Evolutionary conservation across 37 sponge, comb jelly and placozoan species (phyloP), one percentile per base, ranked within the genome.

Genomic region (Halichondria panicea): DNA sequence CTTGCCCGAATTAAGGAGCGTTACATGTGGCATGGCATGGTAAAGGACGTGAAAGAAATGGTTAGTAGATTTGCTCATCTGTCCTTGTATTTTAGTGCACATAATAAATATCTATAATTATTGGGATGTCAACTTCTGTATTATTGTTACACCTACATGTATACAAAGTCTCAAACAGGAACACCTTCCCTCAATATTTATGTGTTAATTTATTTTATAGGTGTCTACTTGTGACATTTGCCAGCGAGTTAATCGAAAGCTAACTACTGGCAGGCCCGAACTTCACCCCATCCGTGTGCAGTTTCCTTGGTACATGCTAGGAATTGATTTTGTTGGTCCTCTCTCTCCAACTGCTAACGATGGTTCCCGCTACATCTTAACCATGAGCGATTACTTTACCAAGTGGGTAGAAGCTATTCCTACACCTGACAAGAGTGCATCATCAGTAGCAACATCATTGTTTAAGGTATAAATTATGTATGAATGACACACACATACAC

Each of bases 271-370:
- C n/a, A 34, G 40, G 15, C 84, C 89, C 2, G 50, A 77, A 50
- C 74, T 88, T 6, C 63, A 82, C 54, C 89, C 89, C 18, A 45
- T 88, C 21, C 50, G 68, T 48, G 89, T 83, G 37, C 62, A 72
- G 34, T 30, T 36, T 4, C 89, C 84, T 40, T 88, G 89, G 89
- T 38, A 88, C 50, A 33, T 41, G 48, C 71, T 88, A 33, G 84
- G 89, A n/a, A 88, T 88, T 66, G 89, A 88, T 43, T 88, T 88
- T 40, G 63, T 88, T 58, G 84, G 84, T 6, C 84, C 84, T 22
- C 19, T 86, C 18, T 25, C 37, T 30, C 73, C 86, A 41, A 15
- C n/a, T 41, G 55, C 65, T 63, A 28, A 63, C 25, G 77, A 71
- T 76, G 74, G 69, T 19, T 64, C n/a, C 41, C 42, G 36, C n/a